These are phyloP conservation scores for Romanogobio albipinnatus DNA, from an alignment of 2,113 vertebrate genomes.

Conservation along the genomic window DNA sequence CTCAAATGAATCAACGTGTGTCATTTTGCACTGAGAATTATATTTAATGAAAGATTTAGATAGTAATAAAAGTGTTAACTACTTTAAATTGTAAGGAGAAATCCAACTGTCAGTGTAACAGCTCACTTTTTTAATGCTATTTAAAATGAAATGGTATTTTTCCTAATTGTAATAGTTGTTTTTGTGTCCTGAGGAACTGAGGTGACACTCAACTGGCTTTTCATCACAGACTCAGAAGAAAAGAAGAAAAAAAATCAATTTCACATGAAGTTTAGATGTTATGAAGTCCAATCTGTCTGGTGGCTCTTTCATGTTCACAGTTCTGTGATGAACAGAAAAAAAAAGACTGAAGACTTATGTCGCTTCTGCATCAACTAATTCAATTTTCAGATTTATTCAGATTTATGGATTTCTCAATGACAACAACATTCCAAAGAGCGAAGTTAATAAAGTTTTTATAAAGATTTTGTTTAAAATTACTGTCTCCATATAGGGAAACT, in stretches of 20 bases:
- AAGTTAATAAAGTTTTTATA: conserved; percentile 46
- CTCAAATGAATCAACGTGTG: conserved; percentile 14
- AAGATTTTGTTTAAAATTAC: conserved; percentile 23
- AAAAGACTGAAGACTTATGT: conserved; percentile 1
- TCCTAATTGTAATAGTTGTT: conserved; percentile 10
- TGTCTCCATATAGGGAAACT: background rate
- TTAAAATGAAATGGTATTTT: conserved; percentile 43
- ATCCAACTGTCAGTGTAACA: conserved; percentile 8
- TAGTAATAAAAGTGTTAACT: conserved; percentile 17
- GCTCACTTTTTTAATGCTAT: conserved; percentile 36
- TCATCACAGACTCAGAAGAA: background rate
- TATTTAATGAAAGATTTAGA: conserved; percentile 51
- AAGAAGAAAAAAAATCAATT: background rate
- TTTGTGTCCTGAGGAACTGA: background rate
- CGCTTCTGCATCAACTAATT: background rate
- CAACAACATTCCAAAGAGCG: conserved; percentile 47
- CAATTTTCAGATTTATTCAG: background rate
- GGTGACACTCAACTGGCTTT: background rate
- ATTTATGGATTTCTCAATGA: background rate
- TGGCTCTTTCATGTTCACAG: conserved; percentile 15
- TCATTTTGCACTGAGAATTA: conserved; percentile 51
- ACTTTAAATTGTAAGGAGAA: conserved; percentile 1
- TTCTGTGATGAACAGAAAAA: background rate
- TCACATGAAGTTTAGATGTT: background rate
- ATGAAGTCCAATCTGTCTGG: background rate